Evolutionary conservation across 1,140 invertebrate genomes (phyloP).

Genomic region (Manduca sexta): DNA sequence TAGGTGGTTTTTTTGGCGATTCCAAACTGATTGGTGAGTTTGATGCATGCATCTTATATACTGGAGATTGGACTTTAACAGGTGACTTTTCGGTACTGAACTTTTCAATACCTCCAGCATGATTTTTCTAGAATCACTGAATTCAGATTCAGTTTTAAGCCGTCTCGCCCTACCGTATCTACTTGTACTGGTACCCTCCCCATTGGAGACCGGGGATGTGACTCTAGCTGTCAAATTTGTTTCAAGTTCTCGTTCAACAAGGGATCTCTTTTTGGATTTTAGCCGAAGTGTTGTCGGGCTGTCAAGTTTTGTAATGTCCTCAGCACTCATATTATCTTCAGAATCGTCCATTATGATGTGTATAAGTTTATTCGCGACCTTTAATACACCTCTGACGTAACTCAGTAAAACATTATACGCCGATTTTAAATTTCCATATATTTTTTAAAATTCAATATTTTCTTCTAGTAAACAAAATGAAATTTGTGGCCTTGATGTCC

Average conservation of each 20-base stretch:
- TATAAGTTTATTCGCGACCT: conserved; percentile 1
- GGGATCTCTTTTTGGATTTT: conserved; percentile 54
- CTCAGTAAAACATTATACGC: conserved; percentile 16
- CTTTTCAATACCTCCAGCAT: conserved; percentile 19
- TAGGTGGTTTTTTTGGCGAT: conserved; percentile 23
- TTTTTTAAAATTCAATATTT: conserved; percentile 17
- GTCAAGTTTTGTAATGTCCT: conserved; percentile 30
- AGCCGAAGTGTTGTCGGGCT: conserved; percentile 22
- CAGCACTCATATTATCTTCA: conserved; percentile 48
- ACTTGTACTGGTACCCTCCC: conserved; percentile 44
- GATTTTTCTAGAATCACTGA: conserved; percentile 23
- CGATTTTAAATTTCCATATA: conserved; percentile 14
- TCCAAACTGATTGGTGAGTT: conserved; percentile 46
- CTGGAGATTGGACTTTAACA: conserved; percentile 35
- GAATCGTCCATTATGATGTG: conserved; percentile 50
- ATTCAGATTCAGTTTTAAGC: conserved; percentile 44
- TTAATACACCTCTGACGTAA: conserved; percentile 33
- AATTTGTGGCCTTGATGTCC: conserved; percentile 15
- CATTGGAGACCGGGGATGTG: conserved; percentile 44
- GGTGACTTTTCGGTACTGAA: conserved; percentile 35
- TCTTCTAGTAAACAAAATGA: conserved; percentile 24
- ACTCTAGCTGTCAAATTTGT: conserved; percentile 52
- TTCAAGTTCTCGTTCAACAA: conserved; percentile 58
- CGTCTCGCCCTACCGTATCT: conserved; percentile 64
- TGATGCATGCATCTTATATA: conserved; percentile 62